Evolutionary conservation across 2,113 vertebrate genomes (phyloP).

Genomic region (Galemys pyrenaicus): DNA sequence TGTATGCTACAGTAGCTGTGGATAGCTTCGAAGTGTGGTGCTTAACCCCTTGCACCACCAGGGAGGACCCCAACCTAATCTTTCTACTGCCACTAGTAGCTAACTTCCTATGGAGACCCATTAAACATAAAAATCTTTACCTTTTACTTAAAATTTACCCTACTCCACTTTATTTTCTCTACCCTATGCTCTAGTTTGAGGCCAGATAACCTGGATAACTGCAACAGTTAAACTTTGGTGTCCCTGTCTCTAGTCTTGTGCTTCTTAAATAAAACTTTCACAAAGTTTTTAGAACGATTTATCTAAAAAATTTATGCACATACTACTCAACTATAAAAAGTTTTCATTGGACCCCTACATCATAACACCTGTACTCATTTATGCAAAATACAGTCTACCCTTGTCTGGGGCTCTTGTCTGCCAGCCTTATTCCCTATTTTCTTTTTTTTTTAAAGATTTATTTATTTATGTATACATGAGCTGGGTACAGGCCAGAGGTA

Average conservation of each 20-base stretch:
- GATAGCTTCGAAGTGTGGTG: too few species aligned
- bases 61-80: background rate
- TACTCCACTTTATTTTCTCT: background rate
- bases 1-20: too few species aligned
- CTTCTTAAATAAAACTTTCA: slow-evolving; percentile 11
- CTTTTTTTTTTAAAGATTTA: too few species aligned
- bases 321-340: background rate
- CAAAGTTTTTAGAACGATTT: background rate
- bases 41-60: too few species aligned
- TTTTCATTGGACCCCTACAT: background rate
- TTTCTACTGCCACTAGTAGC: background rate
- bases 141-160: background rate
- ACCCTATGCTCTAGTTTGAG: background rate
- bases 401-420: background rate
- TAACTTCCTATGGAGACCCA: background rate
- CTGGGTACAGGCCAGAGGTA: too few species aligned
- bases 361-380: background rate
- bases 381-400: background rate
- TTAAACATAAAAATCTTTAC: background rate
- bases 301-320: background rate
- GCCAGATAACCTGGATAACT: background rate
- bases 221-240: background rate
- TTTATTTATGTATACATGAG: too few species aligned
- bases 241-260: background rate
- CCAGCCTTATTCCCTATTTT: background rate